phyloP scores from a whole-genome alignment of 1,140 invertebrate species.

The Drosophila malerkotliana region DNA sequence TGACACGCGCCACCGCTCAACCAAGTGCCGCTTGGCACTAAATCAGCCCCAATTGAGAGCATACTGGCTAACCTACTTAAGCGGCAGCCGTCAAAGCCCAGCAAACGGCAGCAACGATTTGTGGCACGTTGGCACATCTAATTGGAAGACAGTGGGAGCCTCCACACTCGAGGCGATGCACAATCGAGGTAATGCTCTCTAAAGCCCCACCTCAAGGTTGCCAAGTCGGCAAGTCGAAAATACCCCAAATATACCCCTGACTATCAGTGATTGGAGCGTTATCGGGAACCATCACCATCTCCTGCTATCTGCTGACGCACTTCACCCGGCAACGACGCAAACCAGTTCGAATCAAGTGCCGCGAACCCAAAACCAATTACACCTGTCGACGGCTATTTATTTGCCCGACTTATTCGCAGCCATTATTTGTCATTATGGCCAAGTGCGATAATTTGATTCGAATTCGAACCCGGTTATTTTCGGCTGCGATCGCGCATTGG shows the following conservation, averaged over 20 bases:
- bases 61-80: constrained; percentile 53
- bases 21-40: constrained; percentile 39
- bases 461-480: constrained; percentile 31
- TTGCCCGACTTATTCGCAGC: constrained; percentile 38
- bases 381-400: constrained; percentile 50
- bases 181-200: constrained; percentile 4
- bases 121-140: constrained; percentile 48
- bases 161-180: constrained; percentile 4
- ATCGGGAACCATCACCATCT: constrained; percentile 20
- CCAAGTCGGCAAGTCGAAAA: not conserved
- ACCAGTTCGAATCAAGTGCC: constrained; percentile 65
- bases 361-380: constrained; percentile 42
- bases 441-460: constrained; percentile 48
- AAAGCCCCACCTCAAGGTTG: constrained; percentile 28
- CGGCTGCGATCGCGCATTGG: constrained; percentile 1
- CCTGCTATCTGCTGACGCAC: constrained; percentile 54
- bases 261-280: constrained; percentile 10
- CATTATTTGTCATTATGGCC: constrained; percentile 47
- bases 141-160: constrained; percentile 45
- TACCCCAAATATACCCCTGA: not conserved
- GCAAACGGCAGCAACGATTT: constrained; percentile 19
- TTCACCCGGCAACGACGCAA: constrained; percentile 50
- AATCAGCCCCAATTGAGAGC: constrained; percentile 50
- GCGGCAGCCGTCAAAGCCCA: constrained; percentile 31
- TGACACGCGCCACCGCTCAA: constrained; percentile 46